A percentile compares a stretch with the other conserved stretches of the same genome.
phyloP scores from a whole-genome alignment of 2,113 vertebrate species.

The Terrapene triunguis region DNA sequence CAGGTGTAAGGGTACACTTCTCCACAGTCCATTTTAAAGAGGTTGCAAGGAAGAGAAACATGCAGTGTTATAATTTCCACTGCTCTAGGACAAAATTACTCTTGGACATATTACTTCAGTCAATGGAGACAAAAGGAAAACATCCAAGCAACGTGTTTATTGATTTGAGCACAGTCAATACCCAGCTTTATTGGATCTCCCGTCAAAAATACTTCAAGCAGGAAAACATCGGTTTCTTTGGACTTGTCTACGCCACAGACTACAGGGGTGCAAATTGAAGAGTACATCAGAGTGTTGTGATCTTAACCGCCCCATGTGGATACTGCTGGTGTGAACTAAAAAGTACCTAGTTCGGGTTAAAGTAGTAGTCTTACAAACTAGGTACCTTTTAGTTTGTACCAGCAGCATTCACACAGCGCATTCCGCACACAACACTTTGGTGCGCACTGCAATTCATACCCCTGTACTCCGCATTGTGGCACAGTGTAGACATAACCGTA shows the following conservation, averaged over 20 bases:
- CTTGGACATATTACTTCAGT: neutral
- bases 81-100: neutral
- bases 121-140: neutral
- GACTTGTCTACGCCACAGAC: neutral
- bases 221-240: neutral
- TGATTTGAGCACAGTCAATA: neutral
- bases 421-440: neutral
- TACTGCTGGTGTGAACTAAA: neutral
- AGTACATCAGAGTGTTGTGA: neutral
- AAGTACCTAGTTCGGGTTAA: neutral
- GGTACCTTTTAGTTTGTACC: neutral
- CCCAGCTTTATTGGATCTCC: neutral
- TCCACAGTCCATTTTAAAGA: neutral
- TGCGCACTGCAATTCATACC: neutral
- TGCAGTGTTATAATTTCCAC: neutral
- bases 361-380: neutral
- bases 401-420: neutral
- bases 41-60: neutral
- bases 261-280: neutral
- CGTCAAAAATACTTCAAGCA: neutral
- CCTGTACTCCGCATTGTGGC: neutral
- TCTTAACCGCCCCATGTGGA: neutral
- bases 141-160: neutral
- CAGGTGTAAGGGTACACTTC: neutral
- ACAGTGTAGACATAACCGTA: neutral